phyloP scores from a whole-genome alignment of 2,797 vertebrate species.

The Heteromormyrus szaboi region DNA sequence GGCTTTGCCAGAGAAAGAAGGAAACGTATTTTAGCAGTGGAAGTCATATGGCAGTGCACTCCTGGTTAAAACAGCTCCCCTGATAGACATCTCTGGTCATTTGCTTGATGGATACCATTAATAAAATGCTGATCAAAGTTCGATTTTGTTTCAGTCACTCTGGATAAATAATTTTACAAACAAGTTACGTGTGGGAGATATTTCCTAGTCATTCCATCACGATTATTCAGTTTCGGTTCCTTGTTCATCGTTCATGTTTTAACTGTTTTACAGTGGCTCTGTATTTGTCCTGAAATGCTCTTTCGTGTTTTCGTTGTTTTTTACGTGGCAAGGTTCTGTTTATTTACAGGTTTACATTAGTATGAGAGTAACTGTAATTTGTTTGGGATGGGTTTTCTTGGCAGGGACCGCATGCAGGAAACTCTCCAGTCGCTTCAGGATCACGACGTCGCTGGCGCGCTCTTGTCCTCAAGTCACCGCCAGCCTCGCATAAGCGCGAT shows the following conservation, averaged over 20 bases:
- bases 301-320: neutral
- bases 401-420: neutral
- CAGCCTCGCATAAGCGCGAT: neutral
- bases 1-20: neutral
- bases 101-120: neutral
- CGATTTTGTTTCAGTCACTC: neutral
- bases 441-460: conserved; percentile 11
- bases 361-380: neutral
- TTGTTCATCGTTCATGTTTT: neutral
- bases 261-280: neutral
- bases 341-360: neutral
- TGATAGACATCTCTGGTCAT: neutral
- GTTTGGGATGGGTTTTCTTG: neutral
- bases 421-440: neutral
- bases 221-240: neutral
- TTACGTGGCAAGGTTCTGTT: neutral
- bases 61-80: neutral
- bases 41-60: neutral
- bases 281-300: neutral
- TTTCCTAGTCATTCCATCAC: neutral
- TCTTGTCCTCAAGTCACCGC: conserved; percentile 19
- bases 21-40: neutral
- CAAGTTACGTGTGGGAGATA: neutral
- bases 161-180: neutral
- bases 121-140: neutral